Evolutionary conservation across 2,113 vertebrate genomes (phyloP).

Genomic region (Anthoscopus minutus): DNA sequence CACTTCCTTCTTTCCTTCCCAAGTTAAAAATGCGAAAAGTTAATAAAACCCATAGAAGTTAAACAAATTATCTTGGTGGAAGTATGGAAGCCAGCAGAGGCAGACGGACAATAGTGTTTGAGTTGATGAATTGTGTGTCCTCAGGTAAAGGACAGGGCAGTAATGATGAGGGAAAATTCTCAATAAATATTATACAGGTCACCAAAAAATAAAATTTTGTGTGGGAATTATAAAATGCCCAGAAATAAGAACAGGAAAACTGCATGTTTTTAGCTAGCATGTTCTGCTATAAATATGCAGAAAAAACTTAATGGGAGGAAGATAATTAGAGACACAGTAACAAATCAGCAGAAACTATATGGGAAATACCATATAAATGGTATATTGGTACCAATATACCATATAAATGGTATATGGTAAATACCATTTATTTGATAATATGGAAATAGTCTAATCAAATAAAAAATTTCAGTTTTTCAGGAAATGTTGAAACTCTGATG

Average conservation of each 20-base stretch:
- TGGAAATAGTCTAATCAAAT: background rate
- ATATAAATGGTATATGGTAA: no score
- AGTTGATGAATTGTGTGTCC: background rate
- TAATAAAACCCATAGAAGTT: background rate
- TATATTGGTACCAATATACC: no score
- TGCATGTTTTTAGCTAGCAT: accelerated
- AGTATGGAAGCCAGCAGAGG: background rate
- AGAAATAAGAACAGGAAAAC: background rate
- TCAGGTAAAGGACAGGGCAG: background rate
- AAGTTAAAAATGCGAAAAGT: background rate
- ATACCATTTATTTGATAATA: no score
- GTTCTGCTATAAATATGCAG: background rate
- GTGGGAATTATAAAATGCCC: background rate
- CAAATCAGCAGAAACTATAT: background rate
- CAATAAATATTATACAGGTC: background rate
- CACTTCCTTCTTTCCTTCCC: no score
- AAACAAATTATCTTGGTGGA: background rate
- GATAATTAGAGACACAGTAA: background rate
- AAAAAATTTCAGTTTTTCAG: background rate
- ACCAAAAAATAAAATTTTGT: background rate
- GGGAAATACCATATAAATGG: no score
- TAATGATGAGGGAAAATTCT: background rate
- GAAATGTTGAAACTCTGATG: background rate
- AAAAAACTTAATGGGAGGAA: background rate
- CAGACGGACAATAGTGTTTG: background rate